Evolutionary conservation across 2,113 vertebrate genomes (phyloP).

Genomic region (Strix uralensis): DNA sequence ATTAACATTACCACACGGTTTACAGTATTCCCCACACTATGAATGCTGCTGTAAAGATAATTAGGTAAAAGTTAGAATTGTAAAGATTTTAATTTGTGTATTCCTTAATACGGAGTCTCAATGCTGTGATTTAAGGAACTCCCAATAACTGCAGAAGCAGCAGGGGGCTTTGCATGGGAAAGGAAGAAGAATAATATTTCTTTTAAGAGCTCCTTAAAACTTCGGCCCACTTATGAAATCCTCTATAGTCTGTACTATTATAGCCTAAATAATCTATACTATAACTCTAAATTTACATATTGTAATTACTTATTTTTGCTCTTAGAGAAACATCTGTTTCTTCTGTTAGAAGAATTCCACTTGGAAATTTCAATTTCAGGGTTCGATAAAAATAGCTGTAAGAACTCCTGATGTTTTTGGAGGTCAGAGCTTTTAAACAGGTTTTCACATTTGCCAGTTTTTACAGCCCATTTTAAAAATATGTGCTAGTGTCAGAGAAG

Average conservation of each 20-base stretch:
- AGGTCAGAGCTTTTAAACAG: background rate
- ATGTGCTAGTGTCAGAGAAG: background rate
- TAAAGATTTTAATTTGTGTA: constrained; percentile 12
- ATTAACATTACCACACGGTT: background rate
- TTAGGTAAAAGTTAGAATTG: background rate
- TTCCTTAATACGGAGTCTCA: background rate
- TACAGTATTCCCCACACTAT: background rate
- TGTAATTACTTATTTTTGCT: background rate
- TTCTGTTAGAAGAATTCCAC: background rate
- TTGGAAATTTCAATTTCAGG: background rate
- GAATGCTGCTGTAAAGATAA: constrained; percentile 14
- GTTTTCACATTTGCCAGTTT: background rate
- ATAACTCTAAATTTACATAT: background rate
- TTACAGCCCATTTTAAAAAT: background rate
- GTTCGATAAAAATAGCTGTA: background rate
- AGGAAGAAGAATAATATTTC: background rate
- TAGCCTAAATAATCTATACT: background rate
- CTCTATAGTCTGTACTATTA: background rate
- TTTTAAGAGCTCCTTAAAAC: background rate
- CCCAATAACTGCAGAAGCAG: background rate
- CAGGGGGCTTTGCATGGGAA: background rate
- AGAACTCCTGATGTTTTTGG: background rate
- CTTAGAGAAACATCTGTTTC: background rate
- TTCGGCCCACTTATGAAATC: background rate
- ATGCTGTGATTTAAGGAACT: background rate